Percentiles rank a stretch among this genome's conserved stretches.
Evolutionary conservation across 2,797 vertebrate species (phyloP).

Genomic region (Acomys russatus): DNA sequence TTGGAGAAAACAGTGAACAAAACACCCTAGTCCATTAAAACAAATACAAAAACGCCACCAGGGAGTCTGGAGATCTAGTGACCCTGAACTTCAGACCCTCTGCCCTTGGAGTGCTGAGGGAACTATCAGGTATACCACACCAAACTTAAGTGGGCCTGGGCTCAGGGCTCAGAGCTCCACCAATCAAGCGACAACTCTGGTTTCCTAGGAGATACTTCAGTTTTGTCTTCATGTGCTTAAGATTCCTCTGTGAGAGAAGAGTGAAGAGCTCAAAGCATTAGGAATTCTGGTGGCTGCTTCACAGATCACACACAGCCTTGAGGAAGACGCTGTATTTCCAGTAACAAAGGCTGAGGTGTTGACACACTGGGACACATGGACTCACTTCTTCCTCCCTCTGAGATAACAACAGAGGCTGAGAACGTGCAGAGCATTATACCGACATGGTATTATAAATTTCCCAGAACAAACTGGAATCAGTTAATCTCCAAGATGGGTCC

Average conservation of each 20-base stretch:
- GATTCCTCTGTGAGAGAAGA: constrained; percentile 73
- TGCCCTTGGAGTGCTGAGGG: not conserved
- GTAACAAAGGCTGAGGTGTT: constrained; percentile 72
- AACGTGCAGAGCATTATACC: not conserved
- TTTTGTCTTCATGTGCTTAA: constrained; percentile 78
- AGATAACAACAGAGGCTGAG: not conserved
- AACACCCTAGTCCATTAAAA: constrained; percentile 86
- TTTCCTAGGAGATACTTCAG: constrained; percentile 67
- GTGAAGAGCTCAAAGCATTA: constrained; percentile 3
- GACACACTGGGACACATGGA: constrained; percentile 31
- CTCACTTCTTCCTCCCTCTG: not conserved
- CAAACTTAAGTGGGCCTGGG: not conserved
- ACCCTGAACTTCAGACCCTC: not conserved
- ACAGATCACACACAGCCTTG: not conserved
- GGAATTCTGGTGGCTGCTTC: not conserved
- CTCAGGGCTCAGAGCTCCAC: not conserved
- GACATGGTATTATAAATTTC: not conserved
- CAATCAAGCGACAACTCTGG: not conserved
- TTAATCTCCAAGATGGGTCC: not conserved
- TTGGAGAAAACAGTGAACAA: constrained; percentile 84
- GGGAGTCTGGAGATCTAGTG: constrained; percentile 68
- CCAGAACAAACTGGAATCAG: not conserved
- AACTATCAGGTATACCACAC: not conserved
- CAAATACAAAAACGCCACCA: constrained; percentile 83
- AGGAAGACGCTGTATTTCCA: accelerated